Base-by-base conservation (phyloP, 2,797 vertebrate genomes). In the Hypotaenidia philippensis region DNA sequence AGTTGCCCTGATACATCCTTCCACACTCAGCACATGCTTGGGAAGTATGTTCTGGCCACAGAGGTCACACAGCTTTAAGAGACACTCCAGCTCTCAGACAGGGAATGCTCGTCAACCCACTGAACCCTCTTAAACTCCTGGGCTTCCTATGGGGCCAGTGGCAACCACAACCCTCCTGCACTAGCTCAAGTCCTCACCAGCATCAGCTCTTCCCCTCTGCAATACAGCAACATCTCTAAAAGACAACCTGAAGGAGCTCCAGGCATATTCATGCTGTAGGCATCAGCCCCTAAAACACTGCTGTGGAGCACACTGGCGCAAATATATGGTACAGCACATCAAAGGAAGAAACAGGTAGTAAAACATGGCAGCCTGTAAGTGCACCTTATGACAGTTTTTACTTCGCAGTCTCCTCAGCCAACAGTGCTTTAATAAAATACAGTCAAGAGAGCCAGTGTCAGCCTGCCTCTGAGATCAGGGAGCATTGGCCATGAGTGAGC, bases 61-160 rank as follows among this genome's bases (percentile, higher is more conserved):
- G 64, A 82, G 13, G 36, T 57, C 40, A 60, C 3, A 26, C 3
- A 47, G 34, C 45, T 32, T 81, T 65, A 69, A 83, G 49, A 94
- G 21, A 11, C 1, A 4, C 23, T 70, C 11, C 10, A 1, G 21
- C 26, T 53, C n/a, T 25, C 4, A 1, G 14, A 69, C 13, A 60
- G 26, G 21, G n/a, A 22, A 87, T 25, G 32, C 19, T n/a, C 0
- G 0, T 27, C 45, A 87, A 41, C 60, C 32, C 38, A 45, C 11
- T 0, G 0, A 60, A 32, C 10, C 17, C 18, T 36, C 66, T 64
- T 45, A 53, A 72, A 47, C 29, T 34, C 27, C 57, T 27, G 22
- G 11, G 38, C 49, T 66, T 80, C 36, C 52, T 45, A 45, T 0
- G 0, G 52, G 9, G n/a, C 12, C 74, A 77, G 52, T 3, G 0